Percentiles rank a stretch among this genome's conserved stretches.
Conservation (phyloP, 2,888 invertebrate species). For the Schrankia costaestrigalis region DNA sequence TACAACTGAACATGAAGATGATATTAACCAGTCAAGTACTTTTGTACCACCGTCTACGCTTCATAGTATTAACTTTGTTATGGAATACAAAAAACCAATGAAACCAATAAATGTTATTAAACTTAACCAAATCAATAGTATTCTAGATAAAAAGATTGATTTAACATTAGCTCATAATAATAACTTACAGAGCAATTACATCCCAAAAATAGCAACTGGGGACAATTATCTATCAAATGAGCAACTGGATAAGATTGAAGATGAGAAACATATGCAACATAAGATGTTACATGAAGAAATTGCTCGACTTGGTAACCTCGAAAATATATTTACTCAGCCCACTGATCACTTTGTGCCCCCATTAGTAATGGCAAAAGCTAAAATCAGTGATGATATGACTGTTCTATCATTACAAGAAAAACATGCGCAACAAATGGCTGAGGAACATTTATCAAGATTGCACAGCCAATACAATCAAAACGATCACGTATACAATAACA, state of each 20-base stretch:
- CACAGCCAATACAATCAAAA: constrained; percentile 28
- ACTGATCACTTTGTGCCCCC: constrained; percentile 77
- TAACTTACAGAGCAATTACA: constrained; percentile 63
- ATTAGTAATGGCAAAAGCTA: constrained; percentile 76
- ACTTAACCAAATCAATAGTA: constrained; percentile 29
- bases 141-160: constrained; percentile 44
- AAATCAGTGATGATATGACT: constrained; percentile 73
- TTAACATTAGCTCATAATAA: constrained; percentile 44
- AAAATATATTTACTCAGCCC: constrained; percentile 73
- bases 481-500: constrained; percentile 18
- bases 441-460: constrained; percentile 46
- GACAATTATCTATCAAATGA: constrained; percentile 51
- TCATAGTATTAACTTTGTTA: constrained; percentile 18
- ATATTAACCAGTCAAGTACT: constrained; percentile 41
- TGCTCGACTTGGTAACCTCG: constrained; percentile 64
- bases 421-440: constrained; percentile 68
- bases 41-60: constrained; percentile 35
- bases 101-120: constrained; percentile 28
- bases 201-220: constrained; percentile 48
- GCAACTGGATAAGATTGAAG: constrained; percentile 57
- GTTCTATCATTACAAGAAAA: constrained; percentile 73
- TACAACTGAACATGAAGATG: constrained; percentile 52
- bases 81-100: constrained; percentile 18
- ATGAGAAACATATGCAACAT: constrained; percentile 64
- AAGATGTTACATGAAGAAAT: constrained; percentile 70